Conservation (phyloP, 2,797 vertebrate genomes). For the Epinephelus malabaricus region DNA sequence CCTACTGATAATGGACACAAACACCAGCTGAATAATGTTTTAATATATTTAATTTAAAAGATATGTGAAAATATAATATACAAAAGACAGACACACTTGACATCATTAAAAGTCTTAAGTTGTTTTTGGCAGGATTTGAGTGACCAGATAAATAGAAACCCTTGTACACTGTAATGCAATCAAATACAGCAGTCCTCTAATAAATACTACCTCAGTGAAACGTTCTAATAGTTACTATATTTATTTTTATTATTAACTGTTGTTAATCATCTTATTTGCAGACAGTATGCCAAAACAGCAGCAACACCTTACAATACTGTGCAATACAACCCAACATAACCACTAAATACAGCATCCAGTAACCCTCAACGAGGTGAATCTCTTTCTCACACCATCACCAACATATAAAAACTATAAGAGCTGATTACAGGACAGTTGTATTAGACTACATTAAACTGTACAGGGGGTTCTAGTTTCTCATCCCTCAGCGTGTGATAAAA, state of each 20-base stretch:
- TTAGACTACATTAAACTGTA: slow-evolving; percentile 8
- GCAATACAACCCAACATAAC: neutral
- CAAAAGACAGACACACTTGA: slow-evolving; percentile 25
- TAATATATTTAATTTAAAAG: slow-evolving; percentile 45
- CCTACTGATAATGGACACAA: neutral
- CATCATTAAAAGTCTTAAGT: neutral
- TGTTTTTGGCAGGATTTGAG: slow-evolving; percentile 7
- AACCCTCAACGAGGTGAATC: neutral
- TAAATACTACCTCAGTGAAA: neutral
- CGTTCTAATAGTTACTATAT: neutral
- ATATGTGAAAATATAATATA: slow-evolving; percentile 13
- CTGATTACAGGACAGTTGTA: neutral
- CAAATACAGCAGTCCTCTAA: slow-evolving; percentile 7
- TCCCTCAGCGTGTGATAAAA: neutral
- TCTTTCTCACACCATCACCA: neutral
- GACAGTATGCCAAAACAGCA: neutral
- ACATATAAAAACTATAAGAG: neutral
- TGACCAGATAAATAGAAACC: slow-evolving; percentile 17
- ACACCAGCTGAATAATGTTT: slow-evolving; percentile 7
- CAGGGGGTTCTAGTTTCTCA: neutral
- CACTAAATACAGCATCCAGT: neutral
- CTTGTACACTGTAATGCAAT: slow-evolving; percentile 2
- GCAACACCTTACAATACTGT: slow-evolving; percentile 13
- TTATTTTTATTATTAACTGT: neutral
- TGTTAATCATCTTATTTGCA: neutral